Percentiles rank a stretch among this genome's conserved stretches.
phyloP scores from a whole-genome alignment of 2,113 vertebrate genomes.

The Mesocricetus auratus region DNA sequence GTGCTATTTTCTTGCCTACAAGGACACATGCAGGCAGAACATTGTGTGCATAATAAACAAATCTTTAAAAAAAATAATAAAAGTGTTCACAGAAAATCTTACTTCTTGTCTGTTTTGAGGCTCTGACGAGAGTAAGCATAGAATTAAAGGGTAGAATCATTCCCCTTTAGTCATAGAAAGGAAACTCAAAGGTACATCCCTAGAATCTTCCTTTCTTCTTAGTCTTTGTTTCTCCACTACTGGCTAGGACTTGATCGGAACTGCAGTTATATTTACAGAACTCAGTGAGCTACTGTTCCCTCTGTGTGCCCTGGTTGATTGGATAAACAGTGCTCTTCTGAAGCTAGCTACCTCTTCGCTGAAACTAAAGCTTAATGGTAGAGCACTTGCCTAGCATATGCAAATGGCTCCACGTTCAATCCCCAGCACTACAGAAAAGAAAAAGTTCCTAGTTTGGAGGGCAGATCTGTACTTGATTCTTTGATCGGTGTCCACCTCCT shows the following conservation, averaged over 20 bases:
- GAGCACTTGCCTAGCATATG: neutral
- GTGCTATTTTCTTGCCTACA: too few species aligned
- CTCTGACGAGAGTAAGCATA: neutral
- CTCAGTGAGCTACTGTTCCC: neutral
- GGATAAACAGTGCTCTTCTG: neutral
- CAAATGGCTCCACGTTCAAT: neutral
- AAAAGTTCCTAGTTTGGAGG: neutral
- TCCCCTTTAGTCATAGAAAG: neutral
- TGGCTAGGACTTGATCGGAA: conserved; percentile 4
- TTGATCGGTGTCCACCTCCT: neutral
- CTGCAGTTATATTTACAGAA: conserved; percentile 32
- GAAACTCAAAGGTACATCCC: neutral
- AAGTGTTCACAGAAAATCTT: neutral
- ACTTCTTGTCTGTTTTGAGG: neutral
- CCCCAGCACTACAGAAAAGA: neutral
- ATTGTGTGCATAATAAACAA: too few species aligned
- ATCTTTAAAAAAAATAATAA: too few species aligned
- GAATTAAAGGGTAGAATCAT: neutral
- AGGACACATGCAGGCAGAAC: too few species aligned
- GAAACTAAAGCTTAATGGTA: neutral
- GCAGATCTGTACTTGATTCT: neutral
- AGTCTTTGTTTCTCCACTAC: neutral
- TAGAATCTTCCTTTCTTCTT: conserved; percentile 1
- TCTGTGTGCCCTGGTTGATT: neutral
- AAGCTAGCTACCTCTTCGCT: conserved; percentile 9